A percentile compares a stretch with the other conserved stretches of the same genome.
Evolutionary conservation across 2,888 invertebrate genomes (phyloP).

Genomic region (Drosophila koepferae): DNA sequence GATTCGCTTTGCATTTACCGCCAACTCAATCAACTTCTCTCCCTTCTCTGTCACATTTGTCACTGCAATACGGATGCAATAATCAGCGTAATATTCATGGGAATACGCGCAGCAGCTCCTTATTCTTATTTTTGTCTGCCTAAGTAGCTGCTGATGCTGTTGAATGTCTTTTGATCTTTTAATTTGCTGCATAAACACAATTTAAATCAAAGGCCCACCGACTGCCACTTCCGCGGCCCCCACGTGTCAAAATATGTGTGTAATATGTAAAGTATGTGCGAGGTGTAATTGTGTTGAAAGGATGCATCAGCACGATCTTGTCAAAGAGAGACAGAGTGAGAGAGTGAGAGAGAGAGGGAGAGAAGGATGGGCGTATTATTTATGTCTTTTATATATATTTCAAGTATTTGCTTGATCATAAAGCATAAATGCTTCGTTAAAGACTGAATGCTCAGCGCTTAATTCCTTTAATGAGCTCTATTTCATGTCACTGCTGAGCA

Average conservation of each 20-base stretch:
- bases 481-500: neutral
- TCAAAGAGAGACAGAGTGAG: neutral
- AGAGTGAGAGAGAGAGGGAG: neutral
- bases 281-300: conserved; percentile 49
- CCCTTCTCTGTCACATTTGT: conserved; percentile 23
- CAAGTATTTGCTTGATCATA: neutral
- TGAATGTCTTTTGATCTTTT: conserved; percentile 82
- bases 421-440: neutral
- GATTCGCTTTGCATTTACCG: neutral
- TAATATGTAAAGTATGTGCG: conserved; percentile 46
- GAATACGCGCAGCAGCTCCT: conserved; percentile 15
- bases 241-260: conserved; percentile 70
- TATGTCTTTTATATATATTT: conserved; percentile 16
- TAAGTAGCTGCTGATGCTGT: conserved; percentile 24
- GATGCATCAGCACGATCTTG: conserved; percentile 46
- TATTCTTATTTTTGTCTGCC: conserved; percentile 4
- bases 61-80: conserved; percentile 35
- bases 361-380: conserved; percentile 5
- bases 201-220: conserved; percentile 83
- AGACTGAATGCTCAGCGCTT: neutral
- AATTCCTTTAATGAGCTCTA: conserved; percentile 6
- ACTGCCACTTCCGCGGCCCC: conserved; percentile 43
- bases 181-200: conserved; percentile 82
- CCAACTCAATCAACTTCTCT: conserved; percentile 15
- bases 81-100: conserved; percentile 21